Conservation (phyloP, 2,888 invertebrate species). For the Xylocampa areola region DNA sequence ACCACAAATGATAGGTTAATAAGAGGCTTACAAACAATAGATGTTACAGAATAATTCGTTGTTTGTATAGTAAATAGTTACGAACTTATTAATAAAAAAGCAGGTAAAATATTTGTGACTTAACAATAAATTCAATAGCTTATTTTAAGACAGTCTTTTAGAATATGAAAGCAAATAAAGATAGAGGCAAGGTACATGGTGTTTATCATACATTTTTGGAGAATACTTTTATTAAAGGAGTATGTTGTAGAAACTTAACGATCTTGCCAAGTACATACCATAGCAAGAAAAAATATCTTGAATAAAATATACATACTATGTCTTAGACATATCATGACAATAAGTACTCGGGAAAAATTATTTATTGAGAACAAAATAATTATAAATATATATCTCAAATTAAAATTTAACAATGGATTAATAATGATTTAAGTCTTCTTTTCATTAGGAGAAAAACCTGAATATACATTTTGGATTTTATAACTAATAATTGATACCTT, state of each 20-base stretch:
- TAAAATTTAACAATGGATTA: no score
- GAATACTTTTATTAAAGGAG: slow-evolving; percentile 35
- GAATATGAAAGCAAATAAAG: slow-evolving; percentile 75
- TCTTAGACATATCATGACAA: slow-evolving; percentile 38
- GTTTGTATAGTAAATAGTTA: slow-evolving; percentile 79
- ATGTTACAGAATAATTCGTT: slow-evolving; percentile 86
- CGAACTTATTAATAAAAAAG: slow-evolving; percentile 78
- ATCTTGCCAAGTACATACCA: slow-evolving; percentile 27
- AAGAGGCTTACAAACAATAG: slow-evolving; percentile 65
- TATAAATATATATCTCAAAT: no score
- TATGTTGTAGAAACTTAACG: slow-evolving; percentile 27
- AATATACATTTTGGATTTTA: slow-evolving; percentile 44
- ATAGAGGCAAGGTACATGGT: slow-evolving; percentile 69
- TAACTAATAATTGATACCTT: slow-evolving; percentile 36
- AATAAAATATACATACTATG: slow-evolving; percentile 41
- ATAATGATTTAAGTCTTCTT: no score
- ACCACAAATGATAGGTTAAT: slow-evolving; percentile 54
- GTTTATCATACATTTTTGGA: slow-evolving; percentile 46
- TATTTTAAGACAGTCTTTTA: slow-evolving; percentile 89
- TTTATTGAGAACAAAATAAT: slow-evolving; percentile 35
- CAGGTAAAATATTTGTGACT: slow-evolving; percentile 87
- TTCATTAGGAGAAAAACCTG: slow-evolving; percentile 35
- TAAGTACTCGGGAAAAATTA: slow-evolving; percentile 52
- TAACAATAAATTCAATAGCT: slow-evolving; percentile 86
- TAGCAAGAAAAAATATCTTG: slow-evolving; percentile 27